Conservation (phyloP, 2,888 invertebrate genomes). For the Smittia sp. region DNA sequence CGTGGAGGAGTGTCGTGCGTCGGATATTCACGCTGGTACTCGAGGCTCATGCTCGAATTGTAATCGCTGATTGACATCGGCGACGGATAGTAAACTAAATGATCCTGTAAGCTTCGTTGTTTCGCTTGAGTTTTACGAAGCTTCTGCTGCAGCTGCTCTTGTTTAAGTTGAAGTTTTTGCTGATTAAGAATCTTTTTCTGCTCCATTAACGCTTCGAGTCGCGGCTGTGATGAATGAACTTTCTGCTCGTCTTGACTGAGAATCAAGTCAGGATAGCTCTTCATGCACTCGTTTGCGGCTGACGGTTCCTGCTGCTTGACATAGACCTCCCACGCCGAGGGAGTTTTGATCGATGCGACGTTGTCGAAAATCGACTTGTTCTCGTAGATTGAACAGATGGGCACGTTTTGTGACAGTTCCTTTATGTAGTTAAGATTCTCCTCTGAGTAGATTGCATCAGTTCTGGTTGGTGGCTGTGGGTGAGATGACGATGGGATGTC, state of each 20-base stretch:
- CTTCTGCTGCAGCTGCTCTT: conserved; percentile 34
- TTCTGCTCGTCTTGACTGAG: conserved; percentile 13
- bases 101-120: conserved; percentile 63
- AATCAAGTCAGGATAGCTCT: conserved; percentile 32
- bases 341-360: conserved; percentile 43
- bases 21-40: conserved; percentile 48
- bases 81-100: conserved; percentile 75
- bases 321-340: conserved; percentile 42
- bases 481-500: not conserved
- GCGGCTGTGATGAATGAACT: not conserved
- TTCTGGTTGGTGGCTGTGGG: conserved; percentile 29
- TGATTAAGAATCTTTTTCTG: not conserved
- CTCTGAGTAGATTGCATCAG: conserved; percentile 49
- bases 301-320: conserved; percentile 45
- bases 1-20: conserved; percentile 49
- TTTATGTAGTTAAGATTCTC: conserved; percentile 53
- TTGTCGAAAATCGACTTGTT: conserved; percentile 52
- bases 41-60: conserved; percentile 50
- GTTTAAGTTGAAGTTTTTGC: conserved; percentile 32
- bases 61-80: conserved; percentile 55
- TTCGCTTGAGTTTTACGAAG: conserved; percentile 41
- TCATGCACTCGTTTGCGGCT: not conserved
- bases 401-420: conserved; percentile 52
- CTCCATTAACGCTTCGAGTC: conserved; percentile 30
- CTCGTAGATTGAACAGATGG: conserved; percentile 53